Conservation (phyloP, 2,888 invertebrate genomes). For the Lepidocyrtinus sp. region DNA sequence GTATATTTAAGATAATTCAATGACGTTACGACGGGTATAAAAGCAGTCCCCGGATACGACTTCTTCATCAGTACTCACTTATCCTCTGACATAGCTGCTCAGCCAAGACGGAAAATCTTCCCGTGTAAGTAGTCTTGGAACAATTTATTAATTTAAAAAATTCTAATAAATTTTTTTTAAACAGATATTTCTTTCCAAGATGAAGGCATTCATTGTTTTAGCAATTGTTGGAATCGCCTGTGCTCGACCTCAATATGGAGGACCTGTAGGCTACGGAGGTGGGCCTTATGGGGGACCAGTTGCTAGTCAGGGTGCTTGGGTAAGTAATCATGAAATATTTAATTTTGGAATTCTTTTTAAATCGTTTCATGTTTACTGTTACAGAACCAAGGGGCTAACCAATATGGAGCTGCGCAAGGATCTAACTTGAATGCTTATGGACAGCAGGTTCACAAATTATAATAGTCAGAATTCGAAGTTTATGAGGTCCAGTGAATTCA, state of each 20-base stretch:
- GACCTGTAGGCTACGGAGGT: constrained; percentile 21
- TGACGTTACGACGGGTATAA: too few relatives aligned
- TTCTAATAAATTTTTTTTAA: too few relatives aligned
- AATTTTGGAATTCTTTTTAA: too few relatives aligned
- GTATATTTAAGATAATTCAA: too few relatives aligned
- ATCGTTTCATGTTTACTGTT: too few relatives aligned
- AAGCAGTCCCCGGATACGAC: too few relatives aligned
- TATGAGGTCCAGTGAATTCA: too few relatives aligned
- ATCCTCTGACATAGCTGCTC: neutral
- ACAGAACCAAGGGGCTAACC: neutral
- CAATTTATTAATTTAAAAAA: too few relatives aligned
- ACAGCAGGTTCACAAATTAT: neutral
- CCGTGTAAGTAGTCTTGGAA: too few relatives aligned
- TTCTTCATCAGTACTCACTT: neutral
- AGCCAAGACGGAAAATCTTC: too few relatives aligned
- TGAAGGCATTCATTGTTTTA: constrained; percentile 54
- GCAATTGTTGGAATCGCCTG: constrained; percentile 53
- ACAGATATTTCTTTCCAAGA: constrained; percentile 19
- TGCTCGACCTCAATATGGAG: constrained; percentile 58
- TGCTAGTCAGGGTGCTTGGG: too few relatives aligned
- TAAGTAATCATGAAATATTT: too few relatives aligned
- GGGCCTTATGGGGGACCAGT: constrained; percentile 29
- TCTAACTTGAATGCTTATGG: constrained; percentile 37
- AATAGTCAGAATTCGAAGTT: neutral
- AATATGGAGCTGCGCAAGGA: constrained; percentile 29